phyloP scores from a whole-genome alignment of 2,797 vertebrate species.

The Corythornis leucogaster region DNA sequence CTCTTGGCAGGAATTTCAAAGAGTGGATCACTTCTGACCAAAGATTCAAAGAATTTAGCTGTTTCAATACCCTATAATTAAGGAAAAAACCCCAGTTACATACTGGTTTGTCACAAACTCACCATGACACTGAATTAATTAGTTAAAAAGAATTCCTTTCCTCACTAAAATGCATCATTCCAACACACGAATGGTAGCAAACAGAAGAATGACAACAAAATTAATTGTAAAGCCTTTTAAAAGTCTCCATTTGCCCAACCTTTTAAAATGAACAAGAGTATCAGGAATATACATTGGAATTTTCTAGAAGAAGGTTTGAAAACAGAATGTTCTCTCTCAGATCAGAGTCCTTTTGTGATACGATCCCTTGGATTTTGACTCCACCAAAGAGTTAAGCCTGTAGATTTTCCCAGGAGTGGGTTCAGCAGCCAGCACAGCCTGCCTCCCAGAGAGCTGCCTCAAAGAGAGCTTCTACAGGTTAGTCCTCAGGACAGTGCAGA shows the following conservation, averaged over 20 bases:
- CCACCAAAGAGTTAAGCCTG: not conserved
- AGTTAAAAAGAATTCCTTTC: not conserved
- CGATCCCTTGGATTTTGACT: not conserved
- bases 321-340: not conserved
- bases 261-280: not conserved
- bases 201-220: not conserved
- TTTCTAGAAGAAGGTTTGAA: not conserved
- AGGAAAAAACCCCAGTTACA: not conserved
- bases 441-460: not conserved
- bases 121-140: not conserved
- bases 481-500: not conserved
- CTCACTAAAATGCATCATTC: not conserved
- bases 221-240: not conserved
- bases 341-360: not conserved
- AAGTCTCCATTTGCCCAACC: not conserved
- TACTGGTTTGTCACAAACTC: not conserved
- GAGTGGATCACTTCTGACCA: slow-evolving; percentile 86
- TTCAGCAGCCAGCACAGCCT: not conserved
- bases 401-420: not conserved
- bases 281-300: not conserved
- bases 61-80: slow-evolving; percentile 88
- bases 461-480: not conserved
- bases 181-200: not conserved
- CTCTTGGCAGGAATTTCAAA: slow-evolving; percentile 94
- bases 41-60: slow-evolving; percentile 93